Evolutionary conservation across 1,140 invertebrate species (phyloP).

Genomic region (Chymomyza costata): DNA sequence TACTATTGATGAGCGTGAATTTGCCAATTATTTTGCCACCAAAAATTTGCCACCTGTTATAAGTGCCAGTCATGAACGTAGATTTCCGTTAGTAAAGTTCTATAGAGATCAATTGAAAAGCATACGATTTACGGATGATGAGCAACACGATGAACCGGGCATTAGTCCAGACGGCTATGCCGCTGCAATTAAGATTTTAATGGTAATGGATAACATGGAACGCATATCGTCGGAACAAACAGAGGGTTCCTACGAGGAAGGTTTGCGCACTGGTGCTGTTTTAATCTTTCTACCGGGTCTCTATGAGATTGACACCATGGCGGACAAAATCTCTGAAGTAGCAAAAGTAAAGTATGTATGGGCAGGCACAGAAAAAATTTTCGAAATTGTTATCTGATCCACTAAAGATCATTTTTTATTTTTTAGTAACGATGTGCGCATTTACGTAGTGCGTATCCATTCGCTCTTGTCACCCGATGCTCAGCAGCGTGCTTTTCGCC

Average conservation of each 20-base stretch:
- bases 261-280: constrained; percentile 79
- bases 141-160: constrained; percentile 76
- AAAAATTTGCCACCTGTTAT: constrained; percentile 79
- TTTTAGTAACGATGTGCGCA: constrained; percentile 28
- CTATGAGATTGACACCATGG: constrained; percentile 83
- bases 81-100: constrained; percentile 79
- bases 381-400: not conserved
- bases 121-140: constrained; percentile 38
- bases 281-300: constrained; percentile 93
- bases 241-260: constrained; percentile 24
- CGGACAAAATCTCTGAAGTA: constrained; percentile 58
- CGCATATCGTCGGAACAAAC: constrained; percentile 26
- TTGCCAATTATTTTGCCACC: constrained; percentile 84
- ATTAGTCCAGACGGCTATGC: constrained; percentile 77
- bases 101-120: constrained; percentile 82
- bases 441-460: constrained; percentile 61
- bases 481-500: constrained; percentile 62
- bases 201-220: constrained; percentile 85
- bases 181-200: constrained; percentile 81
- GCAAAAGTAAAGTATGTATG: constrained; percentile 40
- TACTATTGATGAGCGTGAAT: constrained; percentile 83
- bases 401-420: not conserved
- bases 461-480: constrained; percentile 57
- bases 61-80: constrained; percentile 76
- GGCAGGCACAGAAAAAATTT: no score